These are phyloP conservation scores for Nipponia nippon DNA, from an alignment of 2,113 vertebrate species.

Conservation along the genomic window DNA sequence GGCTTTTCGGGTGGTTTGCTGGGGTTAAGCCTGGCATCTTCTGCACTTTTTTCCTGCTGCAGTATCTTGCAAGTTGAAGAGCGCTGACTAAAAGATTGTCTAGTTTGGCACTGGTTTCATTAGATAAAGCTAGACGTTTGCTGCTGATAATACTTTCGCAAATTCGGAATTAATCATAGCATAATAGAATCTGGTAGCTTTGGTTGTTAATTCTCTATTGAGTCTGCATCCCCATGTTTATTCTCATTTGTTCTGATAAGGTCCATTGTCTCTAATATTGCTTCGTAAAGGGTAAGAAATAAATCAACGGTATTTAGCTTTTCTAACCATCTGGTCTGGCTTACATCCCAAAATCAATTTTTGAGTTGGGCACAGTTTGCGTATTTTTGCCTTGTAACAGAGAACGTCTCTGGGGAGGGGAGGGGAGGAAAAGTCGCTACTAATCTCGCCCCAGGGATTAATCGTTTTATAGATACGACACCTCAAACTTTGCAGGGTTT, in stretches of 20 bases:
- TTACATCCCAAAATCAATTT: conserved; percentile 71
- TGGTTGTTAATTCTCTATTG: conserved; percentile 75
- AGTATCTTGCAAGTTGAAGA: background rate
- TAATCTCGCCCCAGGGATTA: conserved; percentile 1
- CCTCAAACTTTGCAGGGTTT: background rate
- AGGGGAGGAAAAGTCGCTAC: background rate
- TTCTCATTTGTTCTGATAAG: conserved; percentile 80
- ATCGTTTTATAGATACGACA: background rate
- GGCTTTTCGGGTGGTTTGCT: background rate
- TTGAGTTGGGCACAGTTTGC: conserved; percentile 73
- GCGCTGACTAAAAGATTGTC: background rate
- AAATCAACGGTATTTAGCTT: conserved; percentile 81
- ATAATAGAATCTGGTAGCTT: conserved; percentile 69
- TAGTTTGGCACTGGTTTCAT: background rate
- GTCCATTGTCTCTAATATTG: conserved; percentile 78
- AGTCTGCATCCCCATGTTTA: conserved; percentile 72
- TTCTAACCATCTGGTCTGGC: conserved; percentile 80
- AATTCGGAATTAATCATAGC: conserved; percentile 71
- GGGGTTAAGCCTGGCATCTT: background rate
- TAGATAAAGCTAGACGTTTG: conserved; percentile 28
- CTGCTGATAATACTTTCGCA: conserved; percentile 53
- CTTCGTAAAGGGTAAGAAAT: conserved; percentile 78
- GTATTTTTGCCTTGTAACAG: conserved; percentile 64
- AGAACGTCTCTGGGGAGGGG: conserved; percentile 27
- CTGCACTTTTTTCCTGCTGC: background rate